Evolutionary conservation across 2,113 vertebrate genomes (phyloP).

Genomic region (Hippocampus barbouri): DNA sequence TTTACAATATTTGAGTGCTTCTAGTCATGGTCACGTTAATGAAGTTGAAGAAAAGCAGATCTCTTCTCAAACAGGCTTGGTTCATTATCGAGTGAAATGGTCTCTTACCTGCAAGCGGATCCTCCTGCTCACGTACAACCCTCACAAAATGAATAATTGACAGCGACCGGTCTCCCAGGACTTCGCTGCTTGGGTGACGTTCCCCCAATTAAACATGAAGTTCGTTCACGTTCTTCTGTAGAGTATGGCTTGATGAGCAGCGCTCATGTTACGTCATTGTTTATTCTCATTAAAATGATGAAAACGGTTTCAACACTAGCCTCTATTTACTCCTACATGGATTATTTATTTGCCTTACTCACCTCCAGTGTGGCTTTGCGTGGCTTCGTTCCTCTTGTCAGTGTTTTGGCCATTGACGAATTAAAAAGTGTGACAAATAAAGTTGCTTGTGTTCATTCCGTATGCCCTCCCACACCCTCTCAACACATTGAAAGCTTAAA

Average conservation of each 20-base stretch:
- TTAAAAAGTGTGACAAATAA: constrained; percentile 20
- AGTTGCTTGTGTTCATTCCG: not conserved
- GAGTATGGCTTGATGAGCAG: not conserved
- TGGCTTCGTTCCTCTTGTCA: constrained; percentile 8
- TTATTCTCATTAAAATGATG: not conserved
- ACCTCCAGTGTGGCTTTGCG: constrained; percentile 11
- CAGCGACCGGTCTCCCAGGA: constrained; percentile 43
- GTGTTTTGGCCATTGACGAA: constrained; percentile 27
- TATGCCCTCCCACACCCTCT: not conserved
- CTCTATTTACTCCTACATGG: constrained; percentile 22
- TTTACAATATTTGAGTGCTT: no score
- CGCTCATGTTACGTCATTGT: not conserved
- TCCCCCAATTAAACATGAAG: constrained; percentile 21
- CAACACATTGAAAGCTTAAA: not conserved
- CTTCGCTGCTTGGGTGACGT: constrained; percentile 20
- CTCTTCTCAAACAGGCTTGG: constrained; percentile 34
- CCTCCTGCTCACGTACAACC: constrained; percentile 27
- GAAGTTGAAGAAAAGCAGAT: constrained; percentile 23
- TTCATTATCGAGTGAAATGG: constrained; percentile 30
- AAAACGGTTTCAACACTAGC: constrained; percentile 27
- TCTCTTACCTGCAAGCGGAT: constrained; percentile 64
- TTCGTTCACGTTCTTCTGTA: not conserved
- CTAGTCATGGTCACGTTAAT: no score
- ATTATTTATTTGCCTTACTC: constrained; percentile 9
- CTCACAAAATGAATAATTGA: constrained; percentile 71